Evolutionary conservation across 2,888 invertebrate species (phyloP), one percentile per base, ranked within the genome.

Genomic region (Philopedon plagiatum): DNA sequence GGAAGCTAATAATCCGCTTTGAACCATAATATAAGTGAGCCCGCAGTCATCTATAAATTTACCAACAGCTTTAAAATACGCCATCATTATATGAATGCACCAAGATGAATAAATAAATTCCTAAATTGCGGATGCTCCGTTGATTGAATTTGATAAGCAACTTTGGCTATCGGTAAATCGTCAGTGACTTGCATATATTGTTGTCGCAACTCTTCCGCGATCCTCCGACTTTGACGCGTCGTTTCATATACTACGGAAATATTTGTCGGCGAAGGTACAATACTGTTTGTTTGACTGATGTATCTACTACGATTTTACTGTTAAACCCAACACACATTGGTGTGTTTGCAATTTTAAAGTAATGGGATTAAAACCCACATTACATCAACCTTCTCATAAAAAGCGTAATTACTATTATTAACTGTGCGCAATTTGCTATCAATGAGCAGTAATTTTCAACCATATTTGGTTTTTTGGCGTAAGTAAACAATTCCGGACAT

Each of bases 181-280:
- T 78, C 78, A n/a, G 79, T 69, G 2, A 81, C 77, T 74, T 32
- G 78, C 67, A 61, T 75, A 39, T n/a, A 73, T 46, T 51, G 13
- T 71, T 77, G 70, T 37, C 76, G 41, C 61, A 75, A 76, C 71
- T 81, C 78, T 29, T 66, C 34, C 46, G 76, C 76, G 49, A 79
- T 75, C 69, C 76, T 58, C 63, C 73, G 41, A 51, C 66, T 66
- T 68, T 70, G 73, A 63, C 58, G 46, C 75, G 80, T 74, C 15
- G 80, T 82, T 71, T 78, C 76, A 11, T 70, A 29, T 23, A 80
- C 80, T 13, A 78, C 76, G 11, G 78, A 62, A 41, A 32, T 57
- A 70, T 78, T 73, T 5, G 81, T 81, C 8, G 81, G 80, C 9
- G 81, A 80, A 44, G 60, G 64, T 81, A 80, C 9, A 78, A 75